These are phyloP conservation scores for Nipponia nippon DNA, from an alignment of 2,113 vertebrate genomes.

Conservation along the genomic window DNA sequence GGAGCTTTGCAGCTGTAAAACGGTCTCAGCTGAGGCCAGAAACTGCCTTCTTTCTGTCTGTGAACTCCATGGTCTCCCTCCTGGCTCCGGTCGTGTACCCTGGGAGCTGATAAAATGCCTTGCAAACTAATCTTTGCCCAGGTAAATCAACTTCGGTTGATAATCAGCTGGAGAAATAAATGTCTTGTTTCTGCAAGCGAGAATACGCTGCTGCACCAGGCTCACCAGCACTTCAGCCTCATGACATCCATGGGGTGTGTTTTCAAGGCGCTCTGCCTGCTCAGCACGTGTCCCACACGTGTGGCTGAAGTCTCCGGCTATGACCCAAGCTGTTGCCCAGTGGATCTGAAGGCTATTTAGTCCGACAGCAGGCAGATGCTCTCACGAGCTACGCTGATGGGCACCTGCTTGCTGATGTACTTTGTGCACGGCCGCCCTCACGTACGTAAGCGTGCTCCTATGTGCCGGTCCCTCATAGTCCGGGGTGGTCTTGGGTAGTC, in stretches of 20 bases:
- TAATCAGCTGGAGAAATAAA: neutral
- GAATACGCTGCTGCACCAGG: fast-evolving
- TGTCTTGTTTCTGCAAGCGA: neutral
- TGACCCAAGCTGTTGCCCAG: neutral
- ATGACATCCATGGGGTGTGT: neutral
- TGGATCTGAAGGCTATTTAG: neutral
- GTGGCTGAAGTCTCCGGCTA: neutral
- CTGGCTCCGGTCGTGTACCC: fast-evolving
- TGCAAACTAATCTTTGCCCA: neutral
- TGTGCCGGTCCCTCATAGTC: fast-evolving
- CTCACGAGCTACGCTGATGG: neutral
- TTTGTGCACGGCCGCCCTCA: neutral
- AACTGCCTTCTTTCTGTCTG: neutral
- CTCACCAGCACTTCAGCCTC: neutral
- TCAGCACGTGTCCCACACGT: fast-evolving
- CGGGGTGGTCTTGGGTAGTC: neutral
- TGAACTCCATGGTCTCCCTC: neutral
- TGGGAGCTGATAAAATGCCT: neutral
- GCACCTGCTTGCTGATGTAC: neutral
- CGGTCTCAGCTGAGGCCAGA: neutral
- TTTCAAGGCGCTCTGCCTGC: neutral
- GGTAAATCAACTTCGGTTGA: neutral
- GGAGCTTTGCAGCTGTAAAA: neutral
- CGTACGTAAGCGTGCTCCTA: fast-evolving
- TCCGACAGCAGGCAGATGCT: neutral